Base-by-base conservation (phyloP, 2,113 vertebrate genomes). In the Rhizomys pruinosus region DNA sequence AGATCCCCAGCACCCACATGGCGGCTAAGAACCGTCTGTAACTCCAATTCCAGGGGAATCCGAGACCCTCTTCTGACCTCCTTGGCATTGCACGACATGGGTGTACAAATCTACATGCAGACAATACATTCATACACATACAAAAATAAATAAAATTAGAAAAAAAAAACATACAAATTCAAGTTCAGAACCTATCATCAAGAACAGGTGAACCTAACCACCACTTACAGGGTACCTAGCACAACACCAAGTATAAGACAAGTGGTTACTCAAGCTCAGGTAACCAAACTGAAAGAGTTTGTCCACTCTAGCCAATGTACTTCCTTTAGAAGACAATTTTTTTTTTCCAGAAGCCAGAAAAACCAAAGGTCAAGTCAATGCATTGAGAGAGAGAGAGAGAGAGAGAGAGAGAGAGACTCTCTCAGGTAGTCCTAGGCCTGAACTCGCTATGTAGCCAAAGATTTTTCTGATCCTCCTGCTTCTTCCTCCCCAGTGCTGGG, bases 271-370 rank as follows among this genome's bases (percentile, higher is more conserved):
- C 32, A 27, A 0, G 16, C 32, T 61, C 8, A 5, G 2, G 20
- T 9, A 88, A 32, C 0, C 9, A 20, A 52, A 42, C 4, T 10
- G 3, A 89, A 47, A 2, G 57, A 84, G 71, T 42, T 29, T 32
- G 20, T 37, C 32, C 42, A 39, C 12, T 23, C 23, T 5, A 92
- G 74, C 73, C 77, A 78, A 77, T 59, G 61, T 9, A 72, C 29
- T 61, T 84, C 32, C 23, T 89, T 92, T 71, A 34, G 72, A 86
- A 92, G 39, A 92, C 16, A 19, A 76, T 29, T 25, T 44, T 47
- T 47, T 76, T 81, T 81, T n/a, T n/a, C n/a, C 29, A 32, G 44
- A 61, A 93, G 59, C 78, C 80, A 79, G 80, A 93, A 91, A 95
- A 77, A 52, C 47, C 47, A 52, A 52, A 52, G 47, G 47, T 52